Conservation (phyloP, 1,140 invertebrate genomes). For the Theocolax elegans region DNA sequence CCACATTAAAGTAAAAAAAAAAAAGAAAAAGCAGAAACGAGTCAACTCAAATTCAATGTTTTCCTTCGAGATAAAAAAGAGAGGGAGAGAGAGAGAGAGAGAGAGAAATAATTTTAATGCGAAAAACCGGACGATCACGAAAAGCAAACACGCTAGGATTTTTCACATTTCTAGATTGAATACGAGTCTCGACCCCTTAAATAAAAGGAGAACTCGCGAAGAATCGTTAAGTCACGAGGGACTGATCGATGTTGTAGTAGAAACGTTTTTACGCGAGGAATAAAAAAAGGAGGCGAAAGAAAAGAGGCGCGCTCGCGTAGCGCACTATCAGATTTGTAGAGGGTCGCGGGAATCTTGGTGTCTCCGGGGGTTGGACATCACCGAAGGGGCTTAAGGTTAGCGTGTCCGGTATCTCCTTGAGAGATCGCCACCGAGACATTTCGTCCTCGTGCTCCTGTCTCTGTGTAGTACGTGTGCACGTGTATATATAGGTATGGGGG, state of each 20-base stretch:
- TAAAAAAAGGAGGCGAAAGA: slow-evolving; percentile 9
- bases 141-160: too few relatives aligned
- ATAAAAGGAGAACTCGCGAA: slow-evolving; percentile 11
- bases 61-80: too few relatives aligned
- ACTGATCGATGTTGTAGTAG: slow-evolving; percentile 30
- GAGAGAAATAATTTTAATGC: too few relatives aligned
- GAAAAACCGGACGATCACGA: too few relatives aligned
- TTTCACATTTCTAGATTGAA: too few relatives aligned
- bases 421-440: slow-evolving; percentile 66
- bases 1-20: too few relatives aligned
- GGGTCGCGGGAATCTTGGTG: slow-evolving; percentile 52
- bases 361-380: slow-evolving; percentile 59
- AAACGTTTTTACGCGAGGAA: slow-evolving; percentile 18
- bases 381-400: slow-evolving; percentile 54
- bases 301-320: background rate
- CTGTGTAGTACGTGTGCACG: too few relatives aligned
- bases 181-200: too few relatives aligned
- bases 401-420: slow-evolving; percentile 65
- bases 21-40: too few relatives aligned
- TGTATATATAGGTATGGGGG: too few relatives aligned
- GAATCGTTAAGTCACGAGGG: slow-evolving; percentile 40
- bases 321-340: slow-evolving; percentile 29
- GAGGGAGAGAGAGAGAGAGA: too few relatives aligned
- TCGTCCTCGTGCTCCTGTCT: slow-evolving; percentile 51
- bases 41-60: too few relatives aligned